A percentile compares a stretch with the other conserved stretches of the same genome.
phyloP scores from a whole-genome alignment of 1,140 invertebrate genomes.

The Anadara kagoshimensis region DNA sequence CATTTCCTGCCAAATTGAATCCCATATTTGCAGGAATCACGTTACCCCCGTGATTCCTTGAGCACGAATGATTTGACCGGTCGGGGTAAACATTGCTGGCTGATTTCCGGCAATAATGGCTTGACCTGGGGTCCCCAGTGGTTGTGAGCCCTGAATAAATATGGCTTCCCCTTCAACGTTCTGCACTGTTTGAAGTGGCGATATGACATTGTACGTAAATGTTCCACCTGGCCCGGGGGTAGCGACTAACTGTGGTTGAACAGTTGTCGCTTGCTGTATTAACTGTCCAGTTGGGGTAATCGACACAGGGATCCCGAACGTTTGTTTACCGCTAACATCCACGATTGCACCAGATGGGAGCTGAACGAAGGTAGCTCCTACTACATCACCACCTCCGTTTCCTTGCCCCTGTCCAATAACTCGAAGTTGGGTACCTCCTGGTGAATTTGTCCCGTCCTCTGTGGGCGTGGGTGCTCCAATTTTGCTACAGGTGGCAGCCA shows the following conservation, averaged over 20 bases:
- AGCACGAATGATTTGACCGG: slow-evolving; percentile 80
- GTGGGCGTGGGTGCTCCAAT: slow-evolving; percentile 76
- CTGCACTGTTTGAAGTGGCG: slow-evolving; percentile 87
- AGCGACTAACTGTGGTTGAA: slow-evolving; percentile 67
- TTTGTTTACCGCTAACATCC: slow-evolving; percentile 68
- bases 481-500: slow-evolving; percentile 85
- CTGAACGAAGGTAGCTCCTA: slow-evolving; percentile 47
- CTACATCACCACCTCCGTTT: slow-evolving; percentile 35
- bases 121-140: slow-evolving; percentile 38
- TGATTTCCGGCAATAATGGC: slow-evolving; percentile 72
- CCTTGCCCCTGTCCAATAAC: slow-evolving; percentile 38
- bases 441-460: slow-evolving; percentile 51
- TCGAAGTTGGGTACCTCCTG: slow-evolving; percentile 48
- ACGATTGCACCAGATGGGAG: slow-evolving; percentile 55
- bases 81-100: slow-evolving; percentile 72
- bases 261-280: slow-evolving; percentile 43
- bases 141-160: slow-evolving; percentile 81
- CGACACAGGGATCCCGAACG: slow-evolving; percentile 39
- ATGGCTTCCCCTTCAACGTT: slow-evolving; percentile 94
- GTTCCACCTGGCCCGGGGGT: slow-evolving; percentile 73
- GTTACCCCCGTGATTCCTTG: slow-evolving; percentile 43
- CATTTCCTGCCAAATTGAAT: slow-evolving; percentile 52
- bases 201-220: slow-evolving; percentile 78
- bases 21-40: slow-evolving; percentile 46
- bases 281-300: slow-evolving; percentile 54